Percentiles rank a stretch among this genome's conserved stretches.
These are phyloP conservation scores for Sinella curviseta DNA, from an alignment of 1,140 invertebrate genomes.

Conservation along the genomic window DNA sequence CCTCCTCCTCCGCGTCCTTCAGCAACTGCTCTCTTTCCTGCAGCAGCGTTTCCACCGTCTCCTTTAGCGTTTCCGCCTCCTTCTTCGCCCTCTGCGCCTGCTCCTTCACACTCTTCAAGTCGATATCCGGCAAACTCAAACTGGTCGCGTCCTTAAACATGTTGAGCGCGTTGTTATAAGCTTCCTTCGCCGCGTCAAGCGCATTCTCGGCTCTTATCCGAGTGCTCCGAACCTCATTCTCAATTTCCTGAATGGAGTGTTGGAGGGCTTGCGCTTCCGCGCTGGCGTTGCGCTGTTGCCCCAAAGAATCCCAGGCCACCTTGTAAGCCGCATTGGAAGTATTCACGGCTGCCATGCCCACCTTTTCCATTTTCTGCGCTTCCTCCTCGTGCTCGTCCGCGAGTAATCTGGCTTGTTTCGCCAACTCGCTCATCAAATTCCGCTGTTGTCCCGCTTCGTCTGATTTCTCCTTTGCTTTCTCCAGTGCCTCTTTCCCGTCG, in stretches of 20 bases:
- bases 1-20: conserved; percentile 64
- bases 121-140: conserved; percentile 71
- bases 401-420: conserved; percentile 76
- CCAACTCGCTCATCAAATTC: conserved; percentile 84
- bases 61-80: conserved; percentile 61
- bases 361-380: conserved; percentile 72
- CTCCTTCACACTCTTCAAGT: conserved; percentile 68
- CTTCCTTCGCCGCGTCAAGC: conserved; percentile 67
- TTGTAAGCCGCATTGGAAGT: conserved; percentile 77
- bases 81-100: conserved; percentile 50
- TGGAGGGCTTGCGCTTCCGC: conserved; percentile 37
- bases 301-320: conserved; percentile 76
- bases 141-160: conserved; percentile 74
- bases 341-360: conserved; percentile 78
- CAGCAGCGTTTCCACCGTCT: conserved; percentile 66
- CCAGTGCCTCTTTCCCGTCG: conserved; percentile 44
- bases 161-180: conserved; percentile 76
- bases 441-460: conserved; percentile 86
- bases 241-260: conserved; percentile 33
- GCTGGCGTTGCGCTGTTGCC: conserved; percentile 73
- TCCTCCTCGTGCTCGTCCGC: conserved; percentile 75
- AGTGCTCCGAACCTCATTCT: conserved; percentile 43
- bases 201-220: conserved; percentile 64
- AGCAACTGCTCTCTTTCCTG: conserved; percentile 62
- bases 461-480: conserved; percentile 74